These are phyloP conservation scores for Anas capensis DNA, from an alignment of 2,797 vertebrate genomes.

Conservation along the genomic window DNA sequence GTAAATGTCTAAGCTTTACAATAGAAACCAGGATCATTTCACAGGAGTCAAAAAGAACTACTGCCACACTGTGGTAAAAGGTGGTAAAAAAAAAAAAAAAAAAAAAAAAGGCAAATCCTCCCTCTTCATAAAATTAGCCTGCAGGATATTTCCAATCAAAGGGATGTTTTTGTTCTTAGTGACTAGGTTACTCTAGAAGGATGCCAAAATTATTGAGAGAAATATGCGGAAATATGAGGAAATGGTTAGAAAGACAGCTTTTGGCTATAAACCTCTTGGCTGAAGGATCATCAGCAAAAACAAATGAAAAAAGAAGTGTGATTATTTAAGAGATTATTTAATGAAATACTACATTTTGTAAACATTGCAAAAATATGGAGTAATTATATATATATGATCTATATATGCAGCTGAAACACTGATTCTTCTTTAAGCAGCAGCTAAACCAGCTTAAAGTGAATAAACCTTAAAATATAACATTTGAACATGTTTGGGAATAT, in stretches of 20 bases:
- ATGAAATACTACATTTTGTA: neutral
- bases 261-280: neutral
- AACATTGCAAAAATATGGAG: neutral
- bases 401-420: neutral
- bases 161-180: neutral
- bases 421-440: neutral
- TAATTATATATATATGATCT: neutral
- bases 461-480: neutral
- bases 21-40: neutral
- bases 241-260: neutral
- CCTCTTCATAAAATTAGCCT: neutral
- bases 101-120: neutral
- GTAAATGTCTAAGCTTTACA: neutral
- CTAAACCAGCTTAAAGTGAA: neutral
- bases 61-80: conserved; percentile 3
- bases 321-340: neutral
- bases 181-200: neutral
- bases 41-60: neutral
- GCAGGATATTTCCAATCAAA: neutral
- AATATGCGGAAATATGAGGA: neutral
- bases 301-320: neutral
- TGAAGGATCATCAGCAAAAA: neutral
- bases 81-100: neutral
- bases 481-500: neutral
- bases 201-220: neutral